phyloP scores from a whole-genome alignment of 2,888 invertebrate species.

The Teleiodes luculella region DNA sequence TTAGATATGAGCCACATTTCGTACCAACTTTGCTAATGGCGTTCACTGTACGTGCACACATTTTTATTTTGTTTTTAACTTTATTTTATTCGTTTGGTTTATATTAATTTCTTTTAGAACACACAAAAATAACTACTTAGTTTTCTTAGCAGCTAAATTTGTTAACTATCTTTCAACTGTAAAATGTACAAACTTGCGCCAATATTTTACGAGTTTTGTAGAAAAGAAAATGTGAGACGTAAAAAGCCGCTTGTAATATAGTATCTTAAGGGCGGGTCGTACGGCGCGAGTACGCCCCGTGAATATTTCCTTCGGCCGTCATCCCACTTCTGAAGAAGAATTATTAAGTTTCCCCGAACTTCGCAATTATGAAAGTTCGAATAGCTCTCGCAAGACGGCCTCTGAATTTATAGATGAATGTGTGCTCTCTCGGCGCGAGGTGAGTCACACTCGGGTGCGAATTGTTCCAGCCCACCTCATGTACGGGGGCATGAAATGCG shows the following conservation, averaged over 20 bases:
- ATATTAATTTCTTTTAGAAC: no score
- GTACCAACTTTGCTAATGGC: slow-evolving; percentile 35
- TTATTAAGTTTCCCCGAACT: slow-evolving; percentile 77
- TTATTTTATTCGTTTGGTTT: no score
- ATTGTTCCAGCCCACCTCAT: slow-evolving; percentile 34
- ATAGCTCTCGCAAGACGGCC: slow-evolving; percentile 75
- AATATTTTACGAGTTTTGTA: slow-evolving; percentile 48
- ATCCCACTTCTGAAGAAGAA: slow-evolving; percentile 77
- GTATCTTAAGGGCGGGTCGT: slow-evolving; percentile 60
- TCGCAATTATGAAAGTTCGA: slow-evolving; percentile 79
- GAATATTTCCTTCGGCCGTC: slow-evolving; percentile 75
- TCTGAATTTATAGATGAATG: slow-evolving; percentile 77
- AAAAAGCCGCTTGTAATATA: slow-evolving; percentile 60
- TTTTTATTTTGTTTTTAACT: no score
- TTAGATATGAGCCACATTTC: slow-evolving; percentile 38
- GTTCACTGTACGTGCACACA: slow-evolving; percentile 10
- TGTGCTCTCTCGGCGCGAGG: slow-evolving; percentile 56
- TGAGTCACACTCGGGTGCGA: slow-evolving; percentile 44
- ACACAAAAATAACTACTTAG: background rate
- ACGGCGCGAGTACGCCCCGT: slow-evolving; percentile 63
- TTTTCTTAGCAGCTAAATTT: background rate
- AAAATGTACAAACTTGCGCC: no score
- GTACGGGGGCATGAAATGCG: slow-evolving; percentile 29
- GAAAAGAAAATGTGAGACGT: slow-evolving; percentile 54
- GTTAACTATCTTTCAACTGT: background rate